Base-by-base conservation (phyloP, 1,140 invertebrate genomes). In the Eufriesea mexicana region DNA sequence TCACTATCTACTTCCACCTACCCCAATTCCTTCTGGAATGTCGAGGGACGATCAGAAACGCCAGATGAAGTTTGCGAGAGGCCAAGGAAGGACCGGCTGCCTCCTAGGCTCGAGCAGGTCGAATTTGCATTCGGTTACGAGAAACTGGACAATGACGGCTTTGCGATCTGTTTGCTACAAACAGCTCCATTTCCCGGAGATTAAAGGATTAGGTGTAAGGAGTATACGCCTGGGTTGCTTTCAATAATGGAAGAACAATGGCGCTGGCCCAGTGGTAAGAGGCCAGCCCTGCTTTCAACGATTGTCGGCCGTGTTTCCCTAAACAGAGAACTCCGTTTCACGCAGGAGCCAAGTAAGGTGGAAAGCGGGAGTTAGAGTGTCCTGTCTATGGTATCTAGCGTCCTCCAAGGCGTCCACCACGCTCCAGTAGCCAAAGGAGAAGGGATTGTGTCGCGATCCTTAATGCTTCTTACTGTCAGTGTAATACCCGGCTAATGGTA, bases 191-290 rank as follows among this genome's bases (percentile, higher is more conserved):
- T 93, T 93, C 92, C 75, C 45, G 57, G 25, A 89, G 93, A 94
- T 94, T 93, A 93, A 91, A 92, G 91, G 92, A 93, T 93, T 93
- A 93, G 90, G 88, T 91, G 90, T 90, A 91, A 91, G 90, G 84
- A 91, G 78, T 91, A 90, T 82, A 92, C 90, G 92, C 91, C 84
- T 89, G 86, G 90, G 74, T 91, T 84, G 86, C 87, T 73, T 76
- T 64, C 84, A 91, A 93, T 94, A 91, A 93, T 87, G 87, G 88
- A 91, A 92, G 92, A 93, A 93, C 92, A 93, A 93, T 92, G 85
- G 54, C 16, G 47, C 18, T 9, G 73, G 70, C 2, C 62, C 84
- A 83, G 87, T 88, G 84, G 86, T 76, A 73, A 55, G 72, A 20
- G 45, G 71, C 66, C 25, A 70, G 51, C 70, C n/a, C 59, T 20